Evolutionary conservation across 2,888 invertebrate genomes (phyloP), one percentile per base, ranked within the genome.

Genomic region (Dasypolia templi): DNA sequence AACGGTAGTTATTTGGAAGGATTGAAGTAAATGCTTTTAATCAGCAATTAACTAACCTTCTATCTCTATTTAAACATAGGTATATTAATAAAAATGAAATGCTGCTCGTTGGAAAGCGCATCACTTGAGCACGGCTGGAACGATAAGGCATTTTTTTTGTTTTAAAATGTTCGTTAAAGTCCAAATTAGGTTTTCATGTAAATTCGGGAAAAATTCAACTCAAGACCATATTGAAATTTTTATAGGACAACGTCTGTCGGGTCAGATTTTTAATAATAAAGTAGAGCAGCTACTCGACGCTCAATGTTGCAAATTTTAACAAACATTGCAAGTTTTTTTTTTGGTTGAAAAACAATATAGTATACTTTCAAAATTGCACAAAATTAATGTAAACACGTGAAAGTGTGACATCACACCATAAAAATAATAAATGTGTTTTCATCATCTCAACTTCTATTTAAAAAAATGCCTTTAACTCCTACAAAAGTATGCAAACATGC

Each of bases 361-460:
- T 46, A 3, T 53, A 12, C 6, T 3, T n/a, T 71, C 22, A 29
- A 72, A 72, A 58, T 58, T 73, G 72, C 72, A 73, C 56, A 72
- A 73, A 56, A 70, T n/a, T 17, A 53, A 53, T 53, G 53, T 53
- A 42, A 68, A 35, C n/a, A 22, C 7, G 0, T 12, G 6, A n/a
- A n/a, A n/a, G n/a, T 19, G 26, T 39, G 14, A 35, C 26, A 56
- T 17, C 11, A 32, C 11, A 32, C 32, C 4, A 19, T 32, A 56
- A 64, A 63, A 46, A n/a, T n/a, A n/a, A n/a, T n/a, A n/a, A n/a
- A n/a, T n/a, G n/a, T n/a, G n/a, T n/a, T n/a, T n/a, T n/a, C n/a
- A n/a, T n/a, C n/a, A n/a, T n/a, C n/a, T n/a, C 29, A n/a, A 51
- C n/a, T n/a, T 51, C 22, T 49, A 49, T 46, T n/a, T 6, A 11